A percentile compares a stretch with the other conserved stretches of the same genome.
These are phyloP conservation scores for Eupithecia abbreviata DNA, from an alignment of 2,888 invertebrate genomes.

Conservation along the genomic window DNA sequence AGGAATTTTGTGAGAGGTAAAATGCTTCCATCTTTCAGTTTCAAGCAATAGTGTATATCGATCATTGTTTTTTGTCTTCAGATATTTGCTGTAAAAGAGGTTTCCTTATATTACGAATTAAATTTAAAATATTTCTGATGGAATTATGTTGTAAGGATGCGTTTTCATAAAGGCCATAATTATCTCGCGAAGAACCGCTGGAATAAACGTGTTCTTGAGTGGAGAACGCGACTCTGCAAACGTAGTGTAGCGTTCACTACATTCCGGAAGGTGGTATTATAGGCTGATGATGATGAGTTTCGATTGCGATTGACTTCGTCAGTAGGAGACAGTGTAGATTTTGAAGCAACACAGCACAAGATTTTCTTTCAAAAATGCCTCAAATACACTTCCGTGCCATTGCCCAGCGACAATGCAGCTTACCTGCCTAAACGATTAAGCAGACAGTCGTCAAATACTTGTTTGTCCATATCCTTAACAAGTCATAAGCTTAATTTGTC, in stretches of 20 bases:
- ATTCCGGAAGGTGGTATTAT: too few relatives aligned
- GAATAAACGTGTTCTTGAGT: too few relatives aligned
- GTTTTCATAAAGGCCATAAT: not conserved
- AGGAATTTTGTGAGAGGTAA: not conserved
- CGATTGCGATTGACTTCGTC: too few relatives aligned
- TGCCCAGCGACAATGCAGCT: not conserved
- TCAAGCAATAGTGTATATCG: not conserved
- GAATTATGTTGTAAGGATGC: not conserved
- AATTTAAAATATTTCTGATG: not conserved
- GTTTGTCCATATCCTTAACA: too few relatives aligned
- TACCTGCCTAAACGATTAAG: not conserved
- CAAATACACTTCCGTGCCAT: not conserved
- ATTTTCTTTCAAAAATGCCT: not conserved
- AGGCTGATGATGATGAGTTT: too few relatives aligned
- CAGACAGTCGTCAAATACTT: too few relatives aligned
- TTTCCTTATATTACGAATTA: too few relatives aligned
- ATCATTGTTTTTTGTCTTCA: not conserved
- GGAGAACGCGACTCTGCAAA: too few relatives aligned
- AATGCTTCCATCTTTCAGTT: not conserved
- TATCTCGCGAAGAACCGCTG: too few relatives aligned
- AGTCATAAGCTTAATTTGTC: too few relatives aligned
- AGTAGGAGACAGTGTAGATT: not conserved
- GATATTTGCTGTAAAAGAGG: not conserved
- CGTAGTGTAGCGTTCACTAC: too few relatives aligned
- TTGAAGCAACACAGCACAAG: not conserved